Evolutionary conservation across 2,797 vertebrate species (phyloP).

Genomic region (Muscicapa striata): DNA sequence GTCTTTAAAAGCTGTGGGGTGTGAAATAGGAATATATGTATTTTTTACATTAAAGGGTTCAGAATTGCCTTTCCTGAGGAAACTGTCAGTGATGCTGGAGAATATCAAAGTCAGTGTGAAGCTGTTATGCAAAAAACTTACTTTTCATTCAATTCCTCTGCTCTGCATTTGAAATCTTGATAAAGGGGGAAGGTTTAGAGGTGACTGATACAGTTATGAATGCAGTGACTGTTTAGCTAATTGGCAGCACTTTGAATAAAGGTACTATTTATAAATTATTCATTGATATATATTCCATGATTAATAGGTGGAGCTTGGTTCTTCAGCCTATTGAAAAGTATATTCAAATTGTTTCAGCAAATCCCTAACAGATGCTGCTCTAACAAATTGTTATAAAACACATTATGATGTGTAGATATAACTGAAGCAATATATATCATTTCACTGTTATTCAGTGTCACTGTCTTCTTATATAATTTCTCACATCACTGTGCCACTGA

Average conservation of each 20-base stretch:
- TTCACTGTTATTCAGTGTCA: conserved; percentile 51
- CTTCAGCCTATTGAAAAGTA: conserved; percentile 36
- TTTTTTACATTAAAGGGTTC: conserved; percentile 40
- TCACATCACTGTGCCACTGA: conserved; percentile 25
- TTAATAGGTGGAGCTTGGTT: conserved; percentile 40
- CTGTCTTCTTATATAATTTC: conserved; percentile 12
- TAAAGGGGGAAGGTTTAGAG: conserved; percentile 56
- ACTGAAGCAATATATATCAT: conserved; percentile 34
- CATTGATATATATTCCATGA: conserved; percentile 40
- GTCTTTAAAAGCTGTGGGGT: conserved; percentile 49
- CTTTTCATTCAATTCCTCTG: conserved; percentile 1
- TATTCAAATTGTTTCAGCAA: conserved; percentile 41
- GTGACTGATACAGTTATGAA: conserved; percentile 31
- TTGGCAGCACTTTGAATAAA: conserved; percentile 56
- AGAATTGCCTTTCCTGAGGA: conserved; percentile 35
- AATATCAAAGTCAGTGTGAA: conserved; percentile 31
- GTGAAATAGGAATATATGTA: conserved; percentile 47
- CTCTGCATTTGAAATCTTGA: background rate
- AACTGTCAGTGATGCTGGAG: background rate
- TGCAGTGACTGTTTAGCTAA: conserved; percentile 53
- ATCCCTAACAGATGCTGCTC: conserved; percentile 41
- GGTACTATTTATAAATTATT: conserved; percentile 66
- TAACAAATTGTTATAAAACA: conserved; percentile 55
- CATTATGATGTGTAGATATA: conserved; percentile 35
- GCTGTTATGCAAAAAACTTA: background rate